Evolutionary conservation across 2,797 vertebrate species (phyloP).

Genomic region (Pseudotriccus pelzelni): DNA sequence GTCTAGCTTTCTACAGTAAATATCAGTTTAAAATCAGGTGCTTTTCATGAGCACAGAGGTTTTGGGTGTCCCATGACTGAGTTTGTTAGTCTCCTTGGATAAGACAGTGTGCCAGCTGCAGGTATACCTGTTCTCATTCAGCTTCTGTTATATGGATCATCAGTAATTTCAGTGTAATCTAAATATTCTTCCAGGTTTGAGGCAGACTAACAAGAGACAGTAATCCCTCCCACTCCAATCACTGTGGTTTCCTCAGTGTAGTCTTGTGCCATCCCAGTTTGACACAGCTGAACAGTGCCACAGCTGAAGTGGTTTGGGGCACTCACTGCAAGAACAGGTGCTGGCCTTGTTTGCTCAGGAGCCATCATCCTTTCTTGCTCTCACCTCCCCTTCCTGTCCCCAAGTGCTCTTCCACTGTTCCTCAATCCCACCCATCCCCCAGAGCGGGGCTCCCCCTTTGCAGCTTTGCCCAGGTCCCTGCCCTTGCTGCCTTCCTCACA

Average conservation of each 20-base stretch:
- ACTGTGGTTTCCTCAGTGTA: accelerated
- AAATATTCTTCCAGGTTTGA: background rate
- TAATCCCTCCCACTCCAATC: background rate
- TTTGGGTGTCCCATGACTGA: background rate
- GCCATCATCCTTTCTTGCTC: background rate
- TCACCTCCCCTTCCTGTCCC: background rate
- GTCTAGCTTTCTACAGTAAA: background rate
- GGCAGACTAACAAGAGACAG: background rate
- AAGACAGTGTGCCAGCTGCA: background rate
- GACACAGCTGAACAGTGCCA: background rate
- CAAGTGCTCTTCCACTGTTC: background rate
- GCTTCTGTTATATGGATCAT: background rate
- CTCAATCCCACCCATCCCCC: background rate
- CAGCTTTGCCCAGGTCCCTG: background rate
- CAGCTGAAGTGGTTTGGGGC: background rate
- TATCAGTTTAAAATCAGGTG: background rate
- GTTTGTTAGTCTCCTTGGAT: background rate
- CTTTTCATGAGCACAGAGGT: background rate
- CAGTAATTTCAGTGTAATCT: background rate
- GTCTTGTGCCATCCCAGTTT: background rate
- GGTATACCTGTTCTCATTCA: background rate
- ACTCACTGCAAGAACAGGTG: background rate
- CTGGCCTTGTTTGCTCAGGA: background rate
- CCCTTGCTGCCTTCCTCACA: background rate
- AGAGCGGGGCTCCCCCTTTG: accelerated